Conservation (phyloP, 2,888 invertebrate species). For the Ferdinandea cuprea region DNA sequence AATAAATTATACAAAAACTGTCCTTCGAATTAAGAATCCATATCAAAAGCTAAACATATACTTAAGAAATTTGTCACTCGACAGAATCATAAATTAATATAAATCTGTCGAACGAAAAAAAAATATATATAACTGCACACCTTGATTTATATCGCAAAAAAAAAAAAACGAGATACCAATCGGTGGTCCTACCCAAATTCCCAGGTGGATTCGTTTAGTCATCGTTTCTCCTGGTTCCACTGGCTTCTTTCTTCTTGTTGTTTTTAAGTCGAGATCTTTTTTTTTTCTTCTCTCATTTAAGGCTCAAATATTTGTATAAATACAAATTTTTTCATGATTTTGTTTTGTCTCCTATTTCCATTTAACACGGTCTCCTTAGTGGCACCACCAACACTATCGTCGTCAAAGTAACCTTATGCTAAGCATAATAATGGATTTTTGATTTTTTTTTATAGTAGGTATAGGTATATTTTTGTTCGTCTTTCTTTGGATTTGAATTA, state of each 20-base stretch:
- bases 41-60: slow-evolving; percentile 24
- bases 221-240: slow-evolving; percentile 64
- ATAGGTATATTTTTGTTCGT: slow-evolving; percentile 38
- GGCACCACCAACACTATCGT: slow-evolving; percentile 50
- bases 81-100: slow-evolving; percentile 70
- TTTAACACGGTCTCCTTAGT: slow-evolving; percentile 72
- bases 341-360: slow-evolving; percentile 70
- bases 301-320: slow-evolving; percentile 73
- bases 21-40: slow-evolving; percentile 11
- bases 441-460: slow-evolving; percentile 30
- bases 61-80: slow-evolving; percentile 55
- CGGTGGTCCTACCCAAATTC: slow-evolving; percentile 72
- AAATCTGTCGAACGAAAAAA: slow-evolving; percentile 60
- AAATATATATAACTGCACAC: slow-evolving; percentile 48
- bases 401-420: slow-evolving; percentile 64
- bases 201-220: slow-evolving; percentile 74
- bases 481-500: slow-evolving; percentile 62
- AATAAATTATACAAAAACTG: slow-evolving; percentile 3
- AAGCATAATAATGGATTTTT: slow-evolving; percentile 73
- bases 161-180: slow-evolving; percentile 58
- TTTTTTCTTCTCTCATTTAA: slow-evolving; percentile 40
- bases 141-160: slow-evolving; percentile 66
- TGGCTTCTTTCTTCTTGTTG: slow-evolving; percentile 25
- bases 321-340: slow-evolving; percentile 53
- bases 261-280: slow-evolving; percentile 46